Percentiles rank a stretch among this genome's conserved stretches.
phyloP scores from a whole-genome alignment of 2,797 vertebrate genomes.

The Moxostoma hubbsi region DNA sequence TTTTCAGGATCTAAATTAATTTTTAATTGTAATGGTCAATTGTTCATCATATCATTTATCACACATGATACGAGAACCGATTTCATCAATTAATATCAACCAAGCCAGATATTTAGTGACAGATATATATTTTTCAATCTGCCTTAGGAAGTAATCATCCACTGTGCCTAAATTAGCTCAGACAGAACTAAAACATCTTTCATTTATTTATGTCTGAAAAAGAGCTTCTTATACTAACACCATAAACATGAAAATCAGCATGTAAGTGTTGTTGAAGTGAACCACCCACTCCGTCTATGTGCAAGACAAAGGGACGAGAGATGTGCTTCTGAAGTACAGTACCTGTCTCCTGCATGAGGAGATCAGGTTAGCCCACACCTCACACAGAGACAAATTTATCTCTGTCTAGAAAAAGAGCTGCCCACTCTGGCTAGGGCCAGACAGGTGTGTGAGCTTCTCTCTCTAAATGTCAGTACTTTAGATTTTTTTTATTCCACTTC shows the following conservation, averaged over 20 bases:
- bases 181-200: conserved; percentile 15
- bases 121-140: conserved; percentile 4
- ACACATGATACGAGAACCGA: not conserved
- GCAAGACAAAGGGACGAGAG: conserved; percentile 1
- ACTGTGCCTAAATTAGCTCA: not conserved
- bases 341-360: conserved; percentile 7
- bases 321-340: conserved; percentile 20
- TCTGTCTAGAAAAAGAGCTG: conserved; percentile 36
- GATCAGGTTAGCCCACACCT: conserved; percentile 41
- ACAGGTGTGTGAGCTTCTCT: conserved; percentile 5
- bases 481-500: not conserved
- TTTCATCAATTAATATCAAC: not conserved
- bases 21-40: not conserved
- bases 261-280: conserved; percentile 18
- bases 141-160: not conserved
- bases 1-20: not conserved
- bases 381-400: conserved; percentile 25
- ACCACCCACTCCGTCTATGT: conserved; percentile 27
- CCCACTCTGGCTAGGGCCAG: conserved; percentile 31
- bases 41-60: not conserved
- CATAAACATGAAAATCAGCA: conserved; percentile 41
- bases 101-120: not conserved
- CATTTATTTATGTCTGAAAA: not conserved
- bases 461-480: conserved; percentile 16
- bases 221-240: not conserved